Evolutionary conservation across 2,888 invertebrate species (phyloP).

Genomic region (Ferrisia virgata): DNA sequence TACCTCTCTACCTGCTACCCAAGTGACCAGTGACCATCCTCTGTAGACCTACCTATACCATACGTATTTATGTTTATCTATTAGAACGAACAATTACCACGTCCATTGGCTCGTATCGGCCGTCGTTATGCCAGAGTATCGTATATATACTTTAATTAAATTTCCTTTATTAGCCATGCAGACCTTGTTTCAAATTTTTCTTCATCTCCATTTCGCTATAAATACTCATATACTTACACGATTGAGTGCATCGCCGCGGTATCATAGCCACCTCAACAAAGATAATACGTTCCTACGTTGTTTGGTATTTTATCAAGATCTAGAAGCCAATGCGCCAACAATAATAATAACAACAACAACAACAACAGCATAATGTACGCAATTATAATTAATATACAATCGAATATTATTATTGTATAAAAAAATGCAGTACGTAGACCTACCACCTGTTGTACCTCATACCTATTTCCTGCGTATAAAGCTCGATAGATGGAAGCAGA

Average conservation of each 20-base stretch:
- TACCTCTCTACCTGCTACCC: too few relatives aligned
- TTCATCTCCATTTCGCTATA: not conserved
- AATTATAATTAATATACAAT: conserved; percentile 35
- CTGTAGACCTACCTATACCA: too few relatives aligned
- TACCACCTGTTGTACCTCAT: too few relatives aligned
- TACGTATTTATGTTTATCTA: too few relatives aligned
- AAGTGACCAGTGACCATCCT: too few relatives aligned
- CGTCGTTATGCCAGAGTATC: too few relatives aligned
- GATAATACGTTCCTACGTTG: too few relatives aligned
- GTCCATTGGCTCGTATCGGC: not conserved
- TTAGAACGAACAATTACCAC: not conserved
- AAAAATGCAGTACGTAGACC: too few relatives aligned
- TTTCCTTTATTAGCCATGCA: conserved; percentile 40
- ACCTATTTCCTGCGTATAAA: not conserved
- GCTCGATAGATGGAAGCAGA: too few relatives aligned
- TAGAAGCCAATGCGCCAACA: not conserved
- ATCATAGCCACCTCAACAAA: not conserved
- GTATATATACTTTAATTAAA: conserved; percentile 17
- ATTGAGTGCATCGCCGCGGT: not conserved
- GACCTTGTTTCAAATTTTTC: conserved; percentile 36
- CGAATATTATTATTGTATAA: not conserved
- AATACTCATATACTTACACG: too few relatives aligned
- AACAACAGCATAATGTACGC: not conserved
- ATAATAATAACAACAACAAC: too few relatives aligned
- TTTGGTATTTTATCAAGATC: conserved; percentile 2